Evolutionary conservation across 2,888 invertebrate species (phyloP).

Genomic region (Leptarthrus brevirostris): DNA sequence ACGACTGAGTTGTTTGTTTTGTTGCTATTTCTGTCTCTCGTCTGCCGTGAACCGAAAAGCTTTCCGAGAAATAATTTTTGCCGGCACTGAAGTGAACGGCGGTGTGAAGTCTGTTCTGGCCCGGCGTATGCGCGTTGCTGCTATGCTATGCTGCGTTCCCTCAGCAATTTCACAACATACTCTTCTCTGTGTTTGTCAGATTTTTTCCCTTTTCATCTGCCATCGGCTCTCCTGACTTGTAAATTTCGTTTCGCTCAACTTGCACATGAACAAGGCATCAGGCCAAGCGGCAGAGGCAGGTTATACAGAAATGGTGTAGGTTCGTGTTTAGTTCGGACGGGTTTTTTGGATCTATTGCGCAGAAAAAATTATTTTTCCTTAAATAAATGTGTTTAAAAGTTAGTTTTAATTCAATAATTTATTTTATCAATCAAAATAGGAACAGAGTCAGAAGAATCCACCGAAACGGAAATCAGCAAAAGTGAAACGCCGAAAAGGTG

Average conservation of each 20-base stretch:
- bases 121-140: not conserved
- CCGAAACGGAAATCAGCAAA: conserved; percentile 77
- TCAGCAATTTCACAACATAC: too few species aligned
- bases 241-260: not conserved
- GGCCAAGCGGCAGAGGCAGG: conserved; percentile 22
- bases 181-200: not conserved
- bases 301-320: conserved; percentile 33
- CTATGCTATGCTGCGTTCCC: not conserved
- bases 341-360: conserved; percentile 15
- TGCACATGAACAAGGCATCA: not conserved
- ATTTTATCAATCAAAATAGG: conserved; percentile 46
- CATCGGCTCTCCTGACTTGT: conserved; percentile 5
- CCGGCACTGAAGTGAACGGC: not conserved
- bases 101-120: not conserved
- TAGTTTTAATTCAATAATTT: conserved; percentile 9
- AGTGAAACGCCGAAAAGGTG: conserved; percentile 75
- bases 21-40: conserved; percentile 12
- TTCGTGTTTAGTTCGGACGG: conserved; percentile 22
- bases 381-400: not conserved
- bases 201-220: conserved; percentile 19
- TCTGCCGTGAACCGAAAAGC: not conserved
- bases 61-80: not conserved
- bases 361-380: not conserved
- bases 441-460: conserved; percentile 68
- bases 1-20: conserved; percentile 1